These are phyloP conservation scores for Pteronura brasiliensis DNA, from an alignment of 2,113 vertebrate species.

Conservation along the genomic window DNA sequence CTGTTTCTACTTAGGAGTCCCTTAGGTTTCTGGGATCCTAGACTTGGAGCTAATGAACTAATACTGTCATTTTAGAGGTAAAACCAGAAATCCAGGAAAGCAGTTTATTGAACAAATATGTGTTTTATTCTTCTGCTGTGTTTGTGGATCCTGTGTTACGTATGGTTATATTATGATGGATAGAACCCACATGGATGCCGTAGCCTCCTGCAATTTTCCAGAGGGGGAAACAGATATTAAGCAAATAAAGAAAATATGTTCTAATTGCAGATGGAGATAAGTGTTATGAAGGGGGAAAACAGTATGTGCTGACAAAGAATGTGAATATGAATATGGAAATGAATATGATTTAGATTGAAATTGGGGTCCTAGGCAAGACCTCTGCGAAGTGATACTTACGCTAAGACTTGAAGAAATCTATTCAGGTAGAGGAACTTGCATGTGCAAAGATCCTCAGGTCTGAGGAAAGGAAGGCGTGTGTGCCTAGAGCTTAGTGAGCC, in stretches of 20 bases:
- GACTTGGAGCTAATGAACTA: neutral
- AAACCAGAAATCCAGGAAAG: neutral
- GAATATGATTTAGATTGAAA: neutral
- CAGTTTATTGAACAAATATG: neutral
- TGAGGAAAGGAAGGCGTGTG: neutral
- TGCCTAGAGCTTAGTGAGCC: constrained; percentile 1
- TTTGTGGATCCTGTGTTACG: neutral
- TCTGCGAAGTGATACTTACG: neutral
- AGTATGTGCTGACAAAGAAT: neutral
- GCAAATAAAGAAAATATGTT: neutral
- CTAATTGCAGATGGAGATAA: neutral
- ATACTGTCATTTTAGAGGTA: neutral
- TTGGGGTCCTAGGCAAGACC: neutral
- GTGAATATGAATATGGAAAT: neutral
- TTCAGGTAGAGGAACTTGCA: neutral
- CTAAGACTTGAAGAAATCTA: neutral
- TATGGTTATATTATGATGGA: neutral
- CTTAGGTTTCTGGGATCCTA: neutral
- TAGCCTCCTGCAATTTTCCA: neutral
- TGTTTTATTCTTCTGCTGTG: neutral
- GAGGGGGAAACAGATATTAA: neutral
- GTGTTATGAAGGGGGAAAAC: neutral
- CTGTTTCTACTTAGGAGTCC: neutral
- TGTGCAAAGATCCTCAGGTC: neutral
- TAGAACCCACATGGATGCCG: neutral